Base-by-base conservation (phyloP, 2,797 vertebrate species). In the Eulemur albifrons region DNA sequence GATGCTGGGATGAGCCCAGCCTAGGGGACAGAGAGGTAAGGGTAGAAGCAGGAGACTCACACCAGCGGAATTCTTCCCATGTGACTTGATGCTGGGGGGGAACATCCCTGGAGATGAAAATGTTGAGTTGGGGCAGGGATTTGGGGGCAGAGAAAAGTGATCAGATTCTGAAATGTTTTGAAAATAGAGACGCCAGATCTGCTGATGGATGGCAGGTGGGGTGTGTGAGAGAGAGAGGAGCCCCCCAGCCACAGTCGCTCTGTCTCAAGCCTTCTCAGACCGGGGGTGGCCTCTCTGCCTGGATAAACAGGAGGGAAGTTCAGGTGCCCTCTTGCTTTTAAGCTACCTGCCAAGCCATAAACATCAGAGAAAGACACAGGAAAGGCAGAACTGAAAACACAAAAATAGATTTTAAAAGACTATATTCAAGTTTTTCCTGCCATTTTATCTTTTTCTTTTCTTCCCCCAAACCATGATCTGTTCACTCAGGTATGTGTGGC, bases 361-460 rank as follows among this genome's bases (percentile, higher is more conserved):
- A 57, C 72, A 63, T 97, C 70, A 93, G 86, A 97, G 88, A 90
- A 69, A 80, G 80, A 76, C 43, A 75, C 50, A 65, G 73, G 45
- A 93, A 93, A 90, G 50, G 77, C 81, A 85, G 73, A 80, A 80
- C n/a, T 73, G 54, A 63, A 95, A 90, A 89, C 70, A 94, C 93
- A 63, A 96, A 95, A 94, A 97, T 95, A 95, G 69, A 93, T 96
- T 63, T 70, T 88, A 86, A 80, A 73, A 21, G 54, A 25, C 30
- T 90, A 1, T 92, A 82, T 97, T 98, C 95, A 63, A 96, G 23
- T 52, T 95, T 97, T 77, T 57, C 93, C 30, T 96, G 92, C 92
- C 52, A 48, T 89, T 96, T 75, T 75, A 25, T 61, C 32, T 52
- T 85, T 87, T 73, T 40, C 52, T 48, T 91, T 88, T 75, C 65